Percentiles rank a stretch among this genome's conserved stretches.
phyloP scores from a whole-genome alignment of 2,113 vertebrate species.

The Galeopterus variegatus region DNA sequence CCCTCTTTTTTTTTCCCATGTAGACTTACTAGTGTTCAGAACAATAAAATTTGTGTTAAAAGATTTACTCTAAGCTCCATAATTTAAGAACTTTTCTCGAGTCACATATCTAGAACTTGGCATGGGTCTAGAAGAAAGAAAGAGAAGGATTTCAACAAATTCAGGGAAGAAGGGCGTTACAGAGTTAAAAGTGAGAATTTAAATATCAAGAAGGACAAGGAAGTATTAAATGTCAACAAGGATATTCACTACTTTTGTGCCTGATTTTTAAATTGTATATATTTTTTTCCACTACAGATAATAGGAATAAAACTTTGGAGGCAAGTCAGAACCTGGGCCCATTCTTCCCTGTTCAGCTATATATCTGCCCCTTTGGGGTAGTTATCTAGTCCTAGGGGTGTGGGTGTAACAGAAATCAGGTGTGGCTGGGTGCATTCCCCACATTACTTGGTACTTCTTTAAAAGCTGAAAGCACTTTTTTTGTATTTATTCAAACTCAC shows the following conservation, averaged over 20 bases:
- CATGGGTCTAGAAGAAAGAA: neutral
- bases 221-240: neutral
- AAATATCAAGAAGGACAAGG: neutral
- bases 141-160: neutral
- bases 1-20: neutral
- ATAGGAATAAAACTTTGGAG: neutral
- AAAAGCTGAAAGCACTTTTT: neutral
- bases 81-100: slow-evolving; percentile 1
- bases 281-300: neutral
- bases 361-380: neutral
- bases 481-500: neutral
- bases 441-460: neutral
- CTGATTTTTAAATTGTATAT: neutral
- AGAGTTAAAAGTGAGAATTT: neutral
- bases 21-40: neutral
- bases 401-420: neutral
- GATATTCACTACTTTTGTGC: neutral
- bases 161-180: neutral
- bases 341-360: neutral
- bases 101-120: neutral
- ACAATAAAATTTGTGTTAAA: neutral
- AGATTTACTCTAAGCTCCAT: neutral
- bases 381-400: neutral
- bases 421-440: neutral
- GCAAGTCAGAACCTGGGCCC: neutral